Evolutionary conservation across 1,140 invertebrate genomes (phyloP), one percentile per base, ranked within the genome.

Genomic region (Panagrolaimus sp.): DNA sequence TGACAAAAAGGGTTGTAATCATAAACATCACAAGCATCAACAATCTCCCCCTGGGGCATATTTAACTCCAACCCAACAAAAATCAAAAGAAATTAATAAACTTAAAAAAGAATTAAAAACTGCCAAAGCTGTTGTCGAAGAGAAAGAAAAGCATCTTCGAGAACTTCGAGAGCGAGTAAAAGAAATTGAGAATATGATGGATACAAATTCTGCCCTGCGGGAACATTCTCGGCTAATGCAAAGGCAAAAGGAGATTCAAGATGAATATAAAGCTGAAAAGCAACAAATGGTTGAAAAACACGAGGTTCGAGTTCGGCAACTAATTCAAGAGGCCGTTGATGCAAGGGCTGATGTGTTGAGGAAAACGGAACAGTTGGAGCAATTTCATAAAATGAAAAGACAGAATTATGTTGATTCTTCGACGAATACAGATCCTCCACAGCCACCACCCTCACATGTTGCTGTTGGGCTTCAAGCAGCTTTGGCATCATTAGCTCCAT

Each of bases 131-230:
- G 21, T 26, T 1, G 52, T 58, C 12, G 52, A 21, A 21, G 52
- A 58, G 17, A 82, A 82, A 62, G 81, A 82, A 38, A 65, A 68
- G 24, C 79, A 82, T 70, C 71, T 82, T 43, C 28, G 45, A 9
- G 73, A 82, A 63, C 70, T 83, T 63, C 71, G 80, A n/a, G 81
- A 83, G 10, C 47, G 78, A 64, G 63, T 82, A 6, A 76, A 82
- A 55, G 79, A 82, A 69, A 77, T 80, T 32, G 78, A 82, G 17
- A 43, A 43, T 17, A 47, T 72, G 17, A 75, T 69, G 43, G 43
- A 48, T 24, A 17, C 70, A 21, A 69, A 69, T 24, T 69, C 68
- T 0, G 38, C 74, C 32, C 43, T 83, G 64, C 73, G 63, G 14
- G 78, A 80, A 46, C 70, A 74, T 64, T 67, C 69, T 24, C 71